Percentiles rank a stretch among this genome's conserved stretches.
Evolutionary conservation across 2,888 invertebrate genomes (phyloP).

Genomic region (Euzetes globulus): DNA sequence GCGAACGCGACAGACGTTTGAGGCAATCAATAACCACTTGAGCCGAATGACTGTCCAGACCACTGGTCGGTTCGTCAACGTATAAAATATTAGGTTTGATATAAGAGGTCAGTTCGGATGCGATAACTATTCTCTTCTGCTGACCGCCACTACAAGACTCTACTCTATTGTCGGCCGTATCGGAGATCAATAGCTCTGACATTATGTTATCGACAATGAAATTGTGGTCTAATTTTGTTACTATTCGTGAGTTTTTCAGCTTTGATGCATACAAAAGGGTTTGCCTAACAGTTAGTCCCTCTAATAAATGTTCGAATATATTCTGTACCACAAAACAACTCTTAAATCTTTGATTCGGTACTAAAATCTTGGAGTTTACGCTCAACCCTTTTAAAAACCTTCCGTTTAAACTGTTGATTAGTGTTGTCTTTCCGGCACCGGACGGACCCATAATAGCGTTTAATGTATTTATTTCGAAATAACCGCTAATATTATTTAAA

Average conservation of each 20-base stretch:
- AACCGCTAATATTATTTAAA: neutral
- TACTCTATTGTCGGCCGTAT: slow-evolving; percentile 47
- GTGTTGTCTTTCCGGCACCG: slow-evolving; percentile 9
- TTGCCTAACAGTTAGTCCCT: neutral
- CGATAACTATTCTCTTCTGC: slow-evolving; percentile 78
- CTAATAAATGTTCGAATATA: neutral
- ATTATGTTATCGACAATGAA: neutral
- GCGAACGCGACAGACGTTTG: slow-evolving; percentile 52
- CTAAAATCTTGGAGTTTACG: neutral
- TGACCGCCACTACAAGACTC: slow-evolving; percentile 76
- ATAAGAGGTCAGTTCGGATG: slow-evolving; percentile 70
- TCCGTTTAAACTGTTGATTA: neutral
- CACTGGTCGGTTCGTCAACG: slow-evolving; percentile 88
- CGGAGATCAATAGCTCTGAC: neutral
- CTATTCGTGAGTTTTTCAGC: slow-evolving; percentile 50
- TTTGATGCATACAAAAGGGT: neutral
- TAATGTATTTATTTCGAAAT: neutral
- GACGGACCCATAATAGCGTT: slow-evolving; percentile 31
- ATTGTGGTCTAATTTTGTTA: neutral
- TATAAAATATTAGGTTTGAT: slow-evolving; percentile 72
- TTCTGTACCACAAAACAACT: neutral
- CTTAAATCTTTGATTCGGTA: neutral
- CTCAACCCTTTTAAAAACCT: neutral
- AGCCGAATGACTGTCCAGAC: slow-evolving; percentile 33
- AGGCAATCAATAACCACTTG: slow-evolving; percentile 23